Percentiles rank a stretch among this genome's conserved stretches.
Evolutionary conservation across 2,888 invertebrate species (phyloP).

Genomic region (Lysandra bellargus): DNA sequence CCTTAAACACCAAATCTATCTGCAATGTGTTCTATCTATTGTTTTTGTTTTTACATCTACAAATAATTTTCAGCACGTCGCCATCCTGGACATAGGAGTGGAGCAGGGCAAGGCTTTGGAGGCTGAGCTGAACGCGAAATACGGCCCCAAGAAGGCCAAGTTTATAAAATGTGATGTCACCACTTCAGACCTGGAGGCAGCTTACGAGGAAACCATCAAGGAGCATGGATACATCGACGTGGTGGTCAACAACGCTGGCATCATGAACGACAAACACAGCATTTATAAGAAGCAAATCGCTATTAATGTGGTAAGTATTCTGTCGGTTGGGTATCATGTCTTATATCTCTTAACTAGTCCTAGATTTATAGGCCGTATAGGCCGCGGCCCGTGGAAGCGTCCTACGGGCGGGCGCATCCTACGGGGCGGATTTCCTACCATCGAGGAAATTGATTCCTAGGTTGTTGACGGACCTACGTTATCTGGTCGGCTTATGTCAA

Average conservation of each 20-base stretch:
- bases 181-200: slow-evolving; percentile 46
- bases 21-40: too few relatives aligned
- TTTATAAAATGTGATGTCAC: slow-evolving; percentile 55
- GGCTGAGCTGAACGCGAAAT: slow-evolving; percentile 47
- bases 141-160: slow-evolving; percentile 46
- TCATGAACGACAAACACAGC: slow-evolving; percentile 46
- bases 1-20: too few relatives aligned
- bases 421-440: too few relatives aligned
- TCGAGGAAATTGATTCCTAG: too few relatives aligned
- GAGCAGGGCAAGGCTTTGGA: slow-evolving; percentile 44
- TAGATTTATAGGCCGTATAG: too few relatives aligned
- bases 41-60: not conserved
- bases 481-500: too few relatives aligned
- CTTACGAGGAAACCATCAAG: slow-evolving; percentile 44
- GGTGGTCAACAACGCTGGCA: slow-evolving; percentile 55
- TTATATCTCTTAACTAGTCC: too few relatives aligned
- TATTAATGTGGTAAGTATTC: slow-evolving; percentile 53
- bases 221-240: slow-evolving; percentile 48
- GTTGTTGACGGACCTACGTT: too few relatives aligned
- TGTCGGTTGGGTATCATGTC: not conserved
- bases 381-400: too few relatives aligned
- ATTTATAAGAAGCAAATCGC: slow-evolving; percentile 49
- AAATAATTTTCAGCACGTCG: slow-evolving; percentile 42
- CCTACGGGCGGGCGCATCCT: too few relatives aligned
- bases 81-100: slow-evolving; percentile 51